Evolutionary conservation across 2,797 vertebrate species (phyloP).

Genomic region (Lagodon rhomboides): DNA sequence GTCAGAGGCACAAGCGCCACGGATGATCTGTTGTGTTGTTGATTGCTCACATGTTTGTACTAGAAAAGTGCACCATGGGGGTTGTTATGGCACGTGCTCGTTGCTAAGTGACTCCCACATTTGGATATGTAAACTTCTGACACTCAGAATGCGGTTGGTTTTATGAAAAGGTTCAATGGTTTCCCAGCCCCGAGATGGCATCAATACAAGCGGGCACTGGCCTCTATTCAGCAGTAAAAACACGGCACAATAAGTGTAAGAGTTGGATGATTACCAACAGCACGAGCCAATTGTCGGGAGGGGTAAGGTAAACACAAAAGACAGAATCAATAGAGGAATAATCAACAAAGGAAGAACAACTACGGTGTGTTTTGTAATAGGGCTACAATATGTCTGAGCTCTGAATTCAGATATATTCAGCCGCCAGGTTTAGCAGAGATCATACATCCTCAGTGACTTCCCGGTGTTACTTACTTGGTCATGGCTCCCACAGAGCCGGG

Average conservation of each 20-base stretch:
- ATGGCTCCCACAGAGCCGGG: conserved; percentile 90
- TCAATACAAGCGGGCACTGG: conserved; percentile 6
- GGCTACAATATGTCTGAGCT: neutral
- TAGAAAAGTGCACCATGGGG: conserved; percentile 22
- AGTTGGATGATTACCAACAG: neutral
- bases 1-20: conserved; percentile 5
- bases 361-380: neutral
- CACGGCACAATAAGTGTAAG: neutral
- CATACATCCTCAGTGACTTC: neutral
- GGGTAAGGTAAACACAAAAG: conserved; percentile 2
- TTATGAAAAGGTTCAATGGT: conserved; percentile 28
- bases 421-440: neutral
- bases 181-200: conserved; percentile 14
- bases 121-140: conserved; percentile 52
- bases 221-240: conserved; percentile 2
- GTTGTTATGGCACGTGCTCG: conserved; percentile 33
- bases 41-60: conserved; percentile 43
- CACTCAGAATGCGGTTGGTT: conserved; percentile 14
- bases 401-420: neutral
- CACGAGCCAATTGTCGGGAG: neutral
- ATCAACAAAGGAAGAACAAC: neutral
- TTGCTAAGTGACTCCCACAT: conserved; percentile 54
- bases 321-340: neutral
- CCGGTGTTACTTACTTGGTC: conserved; percentile 88
- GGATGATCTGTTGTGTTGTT: conserved; percentile 31